Evolutionary conservation across 1,140 invertebrate genomes (phyloP), one percentile per base, ranked within the genome.

Genomic region (Sarcophaga peregrina): DNA sequence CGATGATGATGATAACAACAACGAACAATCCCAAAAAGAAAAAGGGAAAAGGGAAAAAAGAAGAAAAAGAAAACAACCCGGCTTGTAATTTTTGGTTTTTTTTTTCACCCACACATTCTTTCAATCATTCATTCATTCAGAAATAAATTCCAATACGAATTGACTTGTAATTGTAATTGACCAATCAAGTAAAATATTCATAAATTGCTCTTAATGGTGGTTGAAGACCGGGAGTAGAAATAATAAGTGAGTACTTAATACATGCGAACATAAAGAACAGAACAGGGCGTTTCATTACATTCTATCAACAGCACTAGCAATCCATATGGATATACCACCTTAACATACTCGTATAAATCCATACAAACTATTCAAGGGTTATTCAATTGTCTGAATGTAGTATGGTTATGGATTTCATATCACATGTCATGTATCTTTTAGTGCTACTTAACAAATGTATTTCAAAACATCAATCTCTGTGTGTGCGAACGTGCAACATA

Each of bases 141-240:
- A n/a, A 7, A 58, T 58, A 58, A 13, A 58, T 58, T 58, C n/a
- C 17, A 68, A 68, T 68, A 50, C 75, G 48, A 78, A 37, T 78
- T 78, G 75, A 78, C 75, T 78, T 78, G 47, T 78, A 78, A 78
- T 78, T 78, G 75, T 78, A 76, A 78, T 78, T 78, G 75, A 78
- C 75, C 75, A 78, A 78, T 78, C 75, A 78, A 52, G n/a, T 78
- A 78, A 78, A 78, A 78, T 78, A 78, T 78, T 78, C 75, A 78
- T 78, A 78, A 78, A 17, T 50, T 72, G n/a, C 25, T 37, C 25
- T 37, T 37, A 37, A 10, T 68, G 62, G 62, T n/a, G 54, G 25
- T 13, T n/a, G 54, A 58, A 68, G 62, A 37, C 25, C 25, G 25
- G 25, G 17, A 68, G 62, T 68, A 15, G 17, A 25, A 68, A 68